Percentiles rank a stretch among this genome's conserved stretches.
Evolutionary conservation across 2,797 vertebrate species (phyloP).

Genomic region (Atherinosoma microstoma): DNA sequence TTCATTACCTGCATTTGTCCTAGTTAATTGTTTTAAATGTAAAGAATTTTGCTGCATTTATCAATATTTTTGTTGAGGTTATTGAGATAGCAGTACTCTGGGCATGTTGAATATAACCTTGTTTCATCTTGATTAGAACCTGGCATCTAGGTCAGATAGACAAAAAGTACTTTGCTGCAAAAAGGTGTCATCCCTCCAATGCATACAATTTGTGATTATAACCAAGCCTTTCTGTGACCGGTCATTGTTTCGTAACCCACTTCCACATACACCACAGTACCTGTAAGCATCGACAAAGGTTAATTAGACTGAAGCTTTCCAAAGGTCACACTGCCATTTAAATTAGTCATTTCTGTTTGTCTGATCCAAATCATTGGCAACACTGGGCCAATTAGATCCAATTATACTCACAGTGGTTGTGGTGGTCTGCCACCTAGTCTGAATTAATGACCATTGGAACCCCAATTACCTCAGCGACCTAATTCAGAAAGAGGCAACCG

Average conservation of each 20-base stretch:
- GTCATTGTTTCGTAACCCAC: constrained; percentile 50
- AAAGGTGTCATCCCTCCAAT: constrained; percentile 20
- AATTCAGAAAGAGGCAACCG: constrained; percentile 50
- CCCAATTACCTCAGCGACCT: constrained; percentile 70
- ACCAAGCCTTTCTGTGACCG: constrained; percentile 33
- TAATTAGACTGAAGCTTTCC: constrained; percentile 81
- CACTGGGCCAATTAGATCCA: constrained; percentile 83
- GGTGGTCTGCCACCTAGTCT: constrained; percentile 62
- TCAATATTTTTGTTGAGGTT: background rate
- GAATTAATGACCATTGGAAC: constrained; percentile 69
- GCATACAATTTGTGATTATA: constrained; percentile 42
- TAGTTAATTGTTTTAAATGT: background rate
- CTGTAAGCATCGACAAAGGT: constrained; percentile 77
- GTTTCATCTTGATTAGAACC: background rate
- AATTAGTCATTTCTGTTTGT: constrained; percentile 82
- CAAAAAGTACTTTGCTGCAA: background rate
- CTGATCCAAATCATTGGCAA: constrained; percentile 80
- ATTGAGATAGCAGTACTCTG: too few species aligned
- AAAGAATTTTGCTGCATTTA: background rate
- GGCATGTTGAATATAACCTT: background rate
- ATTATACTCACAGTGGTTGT: constrained; percentile 75
- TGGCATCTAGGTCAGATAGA: background rate
- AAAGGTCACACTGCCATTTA: constrained; percentile 83
- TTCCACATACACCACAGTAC: constrained; percentile 72
- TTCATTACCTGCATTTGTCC: background rate